Conservation (phyloP, 2,888 invertebrate genomes). For the Ectemnius cavifrons region DNA sequence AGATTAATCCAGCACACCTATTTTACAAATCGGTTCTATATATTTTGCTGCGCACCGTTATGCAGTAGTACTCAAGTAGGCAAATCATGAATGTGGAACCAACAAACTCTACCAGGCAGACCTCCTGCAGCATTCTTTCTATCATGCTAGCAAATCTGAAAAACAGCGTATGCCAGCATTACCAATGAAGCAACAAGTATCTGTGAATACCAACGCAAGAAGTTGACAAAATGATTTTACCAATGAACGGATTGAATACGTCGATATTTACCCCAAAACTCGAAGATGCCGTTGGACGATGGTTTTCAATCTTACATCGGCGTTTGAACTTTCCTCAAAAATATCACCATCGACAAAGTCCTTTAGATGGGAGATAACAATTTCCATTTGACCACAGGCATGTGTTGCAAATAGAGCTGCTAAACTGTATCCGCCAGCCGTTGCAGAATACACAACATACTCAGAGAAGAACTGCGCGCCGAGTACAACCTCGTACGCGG, state of each 20-base stretch:
- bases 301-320: constrained; percentile 12
- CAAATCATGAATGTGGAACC: too few species aligned
- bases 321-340: neutral
- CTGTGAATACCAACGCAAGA: too few species aligned
- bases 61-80: too few species aligned
- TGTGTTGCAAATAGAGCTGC: constrained; percentile 60
- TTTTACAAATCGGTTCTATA: too few species aligned
- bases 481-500: constrained; percentile 61
- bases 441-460: constrained; percentile 44
- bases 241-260: too few species aligned
- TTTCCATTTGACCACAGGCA: constrained; percentile 56
- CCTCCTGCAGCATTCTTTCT: constrained; percentile 64
- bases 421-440: constrained; percentile 51
- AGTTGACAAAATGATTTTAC: too few species aligned
- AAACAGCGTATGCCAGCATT: too few species aligned
- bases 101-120: constrained; percentile 53
- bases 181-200: too few species aligned
- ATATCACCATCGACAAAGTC: neutral
- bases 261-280: constrained; percentile 22
- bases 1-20: too few species aligned
- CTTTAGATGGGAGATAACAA: constrained; percentile 39
- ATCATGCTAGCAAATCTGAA: constrained; percentile 65
- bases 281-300: constrained; percentile 50
- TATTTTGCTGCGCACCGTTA: too few species aligned
- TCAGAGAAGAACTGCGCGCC: constrained; percentile 45